These are phyloP conservation scores for Podotricha telesiphe DNA, from an alignment of 2,888 invertebrate genomes.

Conservation along the genomic window DNA sequence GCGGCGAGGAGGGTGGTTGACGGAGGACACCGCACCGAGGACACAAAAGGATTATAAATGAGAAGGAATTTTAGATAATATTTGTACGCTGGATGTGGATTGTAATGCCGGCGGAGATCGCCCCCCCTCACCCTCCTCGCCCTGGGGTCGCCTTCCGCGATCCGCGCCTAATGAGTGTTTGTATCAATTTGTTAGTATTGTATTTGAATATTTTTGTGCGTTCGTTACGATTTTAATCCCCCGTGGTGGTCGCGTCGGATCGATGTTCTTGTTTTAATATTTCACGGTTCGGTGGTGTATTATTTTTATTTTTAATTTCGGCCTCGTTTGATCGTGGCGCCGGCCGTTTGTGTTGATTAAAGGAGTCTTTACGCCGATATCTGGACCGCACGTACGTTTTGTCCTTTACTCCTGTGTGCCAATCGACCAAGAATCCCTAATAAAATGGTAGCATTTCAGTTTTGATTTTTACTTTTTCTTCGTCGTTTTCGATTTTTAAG, in stretches of 20 bases:
- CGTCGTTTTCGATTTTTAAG: slow-evolving; percentile 13
- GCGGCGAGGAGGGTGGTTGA: slow-evolving; percentile 63
- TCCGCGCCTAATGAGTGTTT: slow-evolving; percentile 82
- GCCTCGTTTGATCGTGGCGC: slow-evolving; percentile 67
- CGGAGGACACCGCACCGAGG: slow-evolving; percentile 83
- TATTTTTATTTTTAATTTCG: slow-evolving; percentile 58
- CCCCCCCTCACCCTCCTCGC: slow-evolving; percentile 52
- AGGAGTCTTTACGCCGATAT: slow-evolving; percentile 60
- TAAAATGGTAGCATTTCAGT: not conserved
- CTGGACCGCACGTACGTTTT: slow-evolving; percentile 51
- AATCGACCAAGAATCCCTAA: slow-evolving; percentile 20
- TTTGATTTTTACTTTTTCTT: slow-evolving; percentile 11
- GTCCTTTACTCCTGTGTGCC: slow-evolving; percentile 51
- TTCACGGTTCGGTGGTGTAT: slow-evolving; percentile 55
- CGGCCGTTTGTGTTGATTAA: slow-evolving; percentile 72
- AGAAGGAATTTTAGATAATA: slow-evolving; percentile 85
- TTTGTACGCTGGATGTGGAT: slow-evolving; percentile 84
- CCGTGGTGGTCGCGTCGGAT: slow-evolving; percentile 74
- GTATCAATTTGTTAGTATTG: slow-evolving; percentile 84
- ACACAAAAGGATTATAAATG: slow-evolving; percentile 85
- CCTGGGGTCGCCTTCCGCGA: slow-evolving; percentile 70
- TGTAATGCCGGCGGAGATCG: slow-evolving; percentile 71
- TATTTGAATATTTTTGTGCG: slow-evolving; percentile 83
- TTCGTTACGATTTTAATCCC: slow-evolving; percentile 83
- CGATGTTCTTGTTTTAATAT: slow-evolving; percentile 76